Percentiles rank a stretch among this genome's conserved stretches.
phyloP scores from a whole-genome alignment of 2,113 vertebrate species.

The Scytalopus superciliaris region DNA sequence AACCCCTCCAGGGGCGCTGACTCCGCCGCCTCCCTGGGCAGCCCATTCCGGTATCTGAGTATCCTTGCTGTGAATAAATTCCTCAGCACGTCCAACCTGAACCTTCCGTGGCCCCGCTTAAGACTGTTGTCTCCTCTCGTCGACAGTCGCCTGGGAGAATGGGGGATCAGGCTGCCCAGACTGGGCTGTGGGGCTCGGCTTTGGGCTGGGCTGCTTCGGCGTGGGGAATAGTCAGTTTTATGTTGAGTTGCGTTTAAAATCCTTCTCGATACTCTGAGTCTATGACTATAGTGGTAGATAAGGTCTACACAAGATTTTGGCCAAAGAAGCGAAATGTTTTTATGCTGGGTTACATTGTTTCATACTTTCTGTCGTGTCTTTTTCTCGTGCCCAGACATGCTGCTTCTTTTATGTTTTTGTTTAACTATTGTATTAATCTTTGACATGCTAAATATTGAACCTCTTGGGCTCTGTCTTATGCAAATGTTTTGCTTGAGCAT shows the following conservation, averaged over 20 bases:
- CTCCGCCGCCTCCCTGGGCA: background rate
- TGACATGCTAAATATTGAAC: fast-evolving
- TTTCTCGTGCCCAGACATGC: fast-evolving
- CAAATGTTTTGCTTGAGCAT: fast-evolving
- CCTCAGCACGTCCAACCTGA: fast-evolving
- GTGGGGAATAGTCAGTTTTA: too few relatives aligned
- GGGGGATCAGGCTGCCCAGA: background rate
- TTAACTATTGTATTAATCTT: background rate
- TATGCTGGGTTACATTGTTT: fast-evolving
- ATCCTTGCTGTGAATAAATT: background rate
- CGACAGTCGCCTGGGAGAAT: background rate
- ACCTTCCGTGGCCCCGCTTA: background rate
- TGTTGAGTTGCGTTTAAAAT: fast-evolving
- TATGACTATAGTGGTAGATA: background rate
- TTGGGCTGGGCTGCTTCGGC: background rate
- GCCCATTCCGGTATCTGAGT: background rate
- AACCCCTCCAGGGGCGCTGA: fast-evolving
- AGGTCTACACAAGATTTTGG: fast-evolving
- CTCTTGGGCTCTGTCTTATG: background rate
- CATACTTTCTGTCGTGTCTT: fast-evolving
- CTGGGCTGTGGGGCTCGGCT: background rate
- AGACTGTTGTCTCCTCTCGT: background rate
- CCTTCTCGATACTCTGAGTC: fast-evolving
- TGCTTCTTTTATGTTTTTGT: background rate
- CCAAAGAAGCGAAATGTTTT: background rate